These are phyloP conservation scores for Solenodon paradoxus DNA, from an alignment of 2,113 vertebrate genomes.

Conservation along the genomic window DNA sequence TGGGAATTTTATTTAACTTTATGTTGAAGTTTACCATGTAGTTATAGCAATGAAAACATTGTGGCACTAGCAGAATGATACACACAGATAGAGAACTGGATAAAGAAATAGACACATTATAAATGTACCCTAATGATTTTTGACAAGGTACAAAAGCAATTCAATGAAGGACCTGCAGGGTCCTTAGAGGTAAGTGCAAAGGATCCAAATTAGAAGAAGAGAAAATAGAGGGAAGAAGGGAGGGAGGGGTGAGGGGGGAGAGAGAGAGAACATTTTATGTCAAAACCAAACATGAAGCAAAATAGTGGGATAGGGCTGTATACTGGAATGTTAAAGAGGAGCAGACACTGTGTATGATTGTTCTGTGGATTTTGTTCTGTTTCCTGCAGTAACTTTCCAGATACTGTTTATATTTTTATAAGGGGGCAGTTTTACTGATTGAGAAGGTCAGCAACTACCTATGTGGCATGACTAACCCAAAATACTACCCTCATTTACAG, in stretches of 20 bases:
- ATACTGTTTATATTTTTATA: neutral
- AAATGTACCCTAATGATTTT: neutral
- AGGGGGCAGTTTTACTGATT: conserved; percentile 34
- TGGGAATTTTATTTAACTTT: neutral
- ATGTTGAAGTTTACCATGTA: neutral
- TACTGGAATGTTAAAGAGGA: neutral
- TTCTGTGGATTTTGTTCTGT: neutral
- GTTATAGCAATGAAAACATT: neutral
- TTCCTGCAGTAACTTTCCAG: conserved; percentile 24
- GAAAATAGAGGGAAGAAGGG: neutral
- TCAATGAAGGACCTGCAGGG: neutral
- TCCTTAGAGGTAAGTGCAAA: neutral
- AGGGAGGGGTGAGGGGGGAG: neutral
- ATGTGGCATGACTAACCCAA: neutral
- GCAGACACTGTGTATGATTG: neutral
- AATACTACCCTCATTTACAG: neutral
- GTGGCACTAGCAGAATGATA: neutral
- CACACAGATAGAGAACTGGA: neutral
- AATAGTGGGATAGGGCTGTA: neutral
- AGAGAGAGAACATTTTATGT: neutral
- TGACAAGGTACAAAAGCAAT: neutral
- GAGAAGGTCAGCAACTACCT: neutral
- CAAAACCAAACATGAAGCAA: neutral
- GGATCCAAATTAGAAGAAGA: conserved; percentile 8
- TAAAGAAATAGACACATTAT: neutral